Conservation (phyloP, 2,797 vertebrate genomes). For the Cossypha dichroa region DNA sequence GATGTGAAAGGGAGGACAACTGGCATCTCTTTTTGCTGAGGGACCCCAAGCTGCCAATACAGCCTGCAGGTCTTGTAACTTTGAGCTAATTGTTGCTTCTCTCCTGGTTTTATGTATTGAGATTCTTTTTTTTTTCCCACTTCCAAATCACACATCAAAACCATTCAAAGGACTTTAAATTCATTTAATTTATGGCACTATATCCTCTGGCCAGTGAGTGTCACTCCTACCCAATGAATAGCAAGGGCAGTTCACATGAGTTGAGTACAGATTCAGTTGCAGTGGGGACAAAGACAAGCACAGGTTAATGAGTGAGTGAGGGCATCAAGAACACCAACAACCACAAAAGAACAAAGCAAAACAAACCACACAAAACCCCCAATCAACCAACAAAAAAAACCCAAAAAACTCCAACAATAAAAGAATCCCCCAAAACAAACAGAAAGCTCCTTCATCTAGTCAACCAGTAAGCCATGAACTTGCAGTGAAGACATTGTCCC, state of each 20-base stretch:
- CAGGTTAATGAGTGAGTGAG: neutral
- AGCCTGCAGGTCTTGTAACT: neutral
- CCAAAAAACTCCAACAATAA: neutral
- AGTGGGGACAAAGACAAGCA: neutral
- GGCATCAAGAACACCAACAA: neutral
- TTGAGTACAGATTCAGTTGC: neutral
- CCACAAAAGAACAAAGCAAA: neutral
- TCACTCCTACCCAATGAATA: conserved; percentile 2
- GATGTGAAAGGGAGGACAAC: neutral
- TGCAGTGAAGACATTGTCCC: neutral
- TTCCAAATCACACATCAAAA: neutral
- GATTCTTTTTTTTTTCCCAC: neutral
- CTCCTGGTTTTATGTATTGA: neutral
- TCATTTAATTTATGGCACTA: neutral
- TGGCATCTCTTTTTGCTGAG: neutral
- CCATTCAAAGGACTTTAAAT: neutral
- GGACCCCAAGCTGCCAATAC: neutral
- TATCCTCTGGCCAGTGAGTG: neutral
- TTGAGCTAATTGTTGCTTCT: neutral
- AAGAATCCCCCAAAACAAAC: neutral
- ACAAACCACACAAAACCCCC: neutral
- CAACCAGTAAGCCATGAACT: neutral
- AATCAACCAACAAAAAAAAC: neutral
- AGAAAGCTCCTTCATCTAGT: neutral
- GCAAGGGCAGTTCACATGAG: neutral